Percentiles rank a stretch among this genome's conserved stretches.
These are phyloP conservation scores for Brassicogethes aeneus DNA, from an alignment of 2,888 invertebrate species.

Conservation along the genomic window DNA sequence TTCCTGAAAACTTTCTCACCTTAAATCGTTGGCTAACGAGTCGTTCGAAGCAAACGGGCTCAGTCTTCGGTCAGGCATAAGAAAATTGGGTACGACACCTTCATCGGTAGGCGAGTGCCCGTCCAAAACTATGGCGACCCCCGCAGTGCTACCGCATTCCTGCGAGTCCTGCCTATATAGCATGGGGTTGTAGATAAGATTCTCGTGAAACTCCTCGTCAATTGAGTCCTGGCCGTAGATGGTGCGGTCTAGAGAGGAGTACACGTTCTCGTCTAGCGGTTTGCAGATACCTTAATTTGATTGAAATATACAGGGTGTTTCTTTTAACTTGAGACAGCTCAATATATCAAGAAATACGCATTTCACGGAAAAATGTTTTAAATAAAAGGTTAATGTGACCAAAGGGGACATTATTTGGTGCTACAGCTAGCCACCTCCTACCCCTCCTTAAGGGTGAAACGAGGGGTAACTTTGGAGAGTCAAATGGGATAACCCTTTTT, in stretches of 20 bases:
- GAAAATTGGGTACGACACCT: conserved; percentile 41
- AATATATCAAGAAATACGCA: no score
- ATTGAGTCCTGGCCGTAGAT: conserved; percentile 40
- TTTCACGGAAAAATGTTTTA: no score
- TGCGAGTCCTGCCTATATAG: conserved; percentile 40
- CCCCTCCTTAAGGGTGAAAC: no score
- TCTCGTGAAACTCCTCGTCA: conserved; percentile 74
- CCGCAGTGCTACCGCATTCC: conserved; percentile 10
- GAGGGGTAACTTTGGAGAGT: no score
- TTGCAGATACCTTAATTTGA: conserved; percentile 25
- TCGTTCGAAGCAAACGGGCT: conserved; percentile 77
- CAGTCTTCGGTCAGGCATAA: conserved; percentile 43
- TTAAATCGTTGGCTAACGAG: conserved; percentile 70
- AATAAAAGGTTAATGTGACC: no score
- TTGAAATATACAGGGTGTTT: no score
- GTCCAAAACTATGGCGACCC: conserved; percentile 22
- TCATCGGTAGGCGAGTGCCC: conserved; percentile 41
- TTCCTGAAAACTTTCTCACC: conserved; percentile 19
- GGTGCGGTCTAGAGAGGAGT: conserved; percentile 32
- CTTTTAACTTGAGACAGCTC: no score
- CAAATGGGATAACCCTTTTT: no score
- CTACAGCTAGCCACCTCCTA: no score
- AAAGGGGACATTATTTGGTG: no score
- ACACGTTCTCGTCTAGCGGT: conserved; percentile 31
- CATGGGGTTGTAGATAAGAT: conserved; percentile 65